phyloP scores from a whole-genome alignment of 2,113 vertebrate species.

The Micronycteris hirsuta region DNA sequence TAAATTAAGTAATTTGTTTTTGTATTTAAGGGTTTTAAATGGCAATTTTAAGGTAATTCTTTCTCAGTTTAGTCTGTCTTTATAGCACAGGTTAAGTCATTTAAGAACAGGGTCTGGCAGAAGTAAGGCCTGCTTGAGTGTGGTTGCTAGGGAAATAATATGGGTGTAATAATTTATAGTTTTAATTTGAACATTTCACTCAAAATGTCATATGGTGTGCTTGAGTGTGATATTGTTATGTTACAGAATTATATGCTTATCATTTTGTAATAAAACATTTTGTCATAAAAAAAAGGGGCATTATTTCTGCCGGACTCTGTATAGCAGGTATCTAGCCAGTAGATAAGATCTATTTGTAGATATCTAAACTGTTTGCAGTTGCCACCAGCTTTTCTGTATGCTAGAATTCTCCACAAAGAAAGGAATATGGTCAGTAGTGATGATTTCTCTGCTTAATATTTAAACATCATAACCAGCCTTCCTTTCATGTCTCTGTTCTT shows the following conservation, averaged over 20 bases:
- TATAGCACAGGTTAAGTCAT: background rate
- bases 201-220: no score
- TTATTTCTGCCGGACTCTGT: no score
- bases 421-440: background rate
- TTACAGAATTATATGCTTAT: no score
- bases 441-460: background rate
- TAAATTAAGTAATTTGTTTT: conserved; percentile 31
- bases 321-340: background rate
- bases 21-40: conserved; percentile 28
- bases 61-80: background rate
- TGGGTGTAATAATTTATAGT: no score
- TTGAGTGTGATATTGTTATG: no score
- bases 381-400: background rate
- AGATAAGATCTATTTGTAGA: background rate
- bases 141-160: no score
- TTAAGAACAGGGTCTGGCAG: background rate
- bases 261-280: no score
- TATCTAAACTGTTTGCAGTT: background rate
- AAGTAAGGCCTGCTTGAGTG: no score
- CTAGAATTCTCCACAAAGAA: background rate
- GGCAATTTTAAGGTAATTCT: background rate
- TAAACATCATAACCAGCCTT: background rate
- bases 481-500: background rate
- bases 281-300: no score
- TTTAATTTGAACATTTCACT: no score